Percentiles rank a stretch among this genome's conserved stretches.
Evolutionary conservation across 2,888 invertebrate species (phyloP).

Genomic region (Eupithecia exiguata): DNA sequence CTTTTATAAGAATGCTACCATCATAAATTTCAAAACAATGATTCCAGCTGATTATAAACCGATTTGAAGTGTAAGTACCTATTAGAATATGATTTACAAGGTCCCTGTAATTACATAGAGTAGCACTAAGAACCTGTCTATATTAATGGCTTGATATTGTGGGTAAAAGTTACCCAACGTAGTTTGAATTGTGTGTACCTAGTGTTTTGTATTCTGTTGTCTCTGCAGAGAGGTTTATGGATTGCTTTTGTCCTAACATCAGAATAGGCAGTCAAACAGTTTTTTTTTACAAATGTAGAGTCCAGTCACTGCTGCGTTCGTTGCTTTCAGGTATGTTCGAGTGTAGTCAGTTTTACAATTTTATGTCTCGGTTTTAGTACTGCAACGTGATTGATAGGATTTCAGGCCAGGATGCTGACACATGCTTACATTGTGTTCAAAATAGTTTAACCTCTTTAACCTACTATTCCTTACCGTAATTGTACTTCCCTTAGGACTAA

Average conservation of each 20-base stretch:
- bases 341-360: constrained; percentile 57
- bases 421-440: constrained; percentile 18
- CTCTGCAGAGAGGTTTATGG: neutral
- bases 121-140: too few species aligned
- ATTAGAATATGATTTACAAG: too few species aligned
- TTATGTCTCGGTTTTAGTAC: constrained; percentile 56
- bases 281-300: neutral
- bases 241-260: neutral
- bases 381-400: constrained; percentile 64
- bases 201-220: neutral
- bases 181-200: neutral
- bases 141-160: neutral
- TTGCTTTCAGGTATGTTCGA: constrained; percentile 38
- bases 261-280: neutral
- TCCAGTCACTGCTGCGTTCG: constrained; percentile 17
- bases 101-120: neutral
- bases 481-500: too few species aligned
- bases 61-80: too few species aligned
- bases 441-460: neutral
- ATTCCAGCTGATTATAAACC: too few species aligned
- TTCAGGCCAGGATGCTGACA: constrained; percentile 26
- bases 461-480: neutral
- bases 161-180: neutral
- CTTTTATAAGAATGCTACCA: too few species aligned
- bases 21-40: too few species aligned